Evolutionary conservation across 2,797 vertebrate species (phyloP).

Genomic region (Ambastaia sidthimunki): DNA sequence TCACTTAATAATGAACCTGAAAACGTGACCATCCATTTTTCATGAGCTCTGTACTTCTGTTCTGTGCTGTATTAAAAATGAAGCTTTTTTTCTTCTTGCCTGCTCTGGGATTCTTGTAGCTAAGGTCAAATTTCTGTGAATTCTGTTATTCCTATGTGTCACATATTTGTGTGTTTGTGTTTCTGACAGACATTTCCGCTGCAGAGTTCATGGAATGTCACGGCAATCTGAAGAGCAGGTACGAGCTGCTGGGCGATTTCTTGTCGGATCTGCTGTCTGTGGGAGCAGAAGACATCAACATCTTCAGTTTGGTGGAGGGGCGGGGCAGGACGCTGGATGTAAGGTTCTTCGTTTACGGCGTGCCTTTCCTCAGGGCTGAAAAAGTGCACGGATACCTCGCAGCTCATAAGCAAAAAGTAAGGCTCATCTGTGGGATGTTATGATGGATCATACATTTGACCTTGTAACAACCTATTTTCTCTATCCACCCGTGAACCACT

Average conservation of each 20-base stretch:
- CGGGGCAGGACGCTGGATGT: conserved; percentile 78
- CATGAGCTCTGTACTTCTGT: conserved; percentile 33
- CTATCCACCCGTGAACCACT: background rate
- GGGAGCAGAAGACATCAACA: conserved; percentile 73
- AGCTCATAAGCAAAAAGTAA: conserved; percentile 85
- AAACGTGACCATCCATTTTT: conserved; percentile 53
- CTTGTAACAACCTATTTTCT: conserved; percentile 4
- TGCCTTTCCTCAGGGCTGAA: conserved; percentile 79
- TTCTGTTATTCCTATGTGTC: conserved; percentile 42
- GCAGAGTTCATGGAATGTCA: conserved; percentile 82
- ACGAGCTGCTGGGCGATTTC: conserved; percentile 78
- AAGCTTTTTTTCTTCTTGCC: background rate
- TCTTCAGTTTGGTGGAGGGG: conserved; percentile 80
- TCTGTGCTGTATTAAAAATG: conserved; percentile 45
- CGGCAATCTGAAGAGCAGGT: conserved; percentile 73
- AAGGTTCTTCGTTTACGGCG: conserved; percentile 74
- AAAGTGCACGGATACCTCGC: conserved; percentile 83
- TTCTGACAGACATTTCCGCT: conserved; percentile 77
- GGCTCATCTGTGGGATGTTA: background rate
- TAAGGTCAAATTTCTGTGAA: conserved; percentile 9
- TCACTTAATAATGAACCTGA: conserved; percentile 45
- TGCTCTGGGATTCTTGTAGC: conserved; percentile 31
- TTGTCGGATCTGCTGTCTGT: conserved; percentile 81
- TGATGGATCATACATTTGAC: background rate
- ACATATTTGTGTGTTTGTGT: conserved; percentile 53